Evolutionary conservation across 1,140 invertebrate genomes (phyloP), one percentile per base, ranked within the genome.

Genomic region (Rhopalosiphum maidis): DNA sequence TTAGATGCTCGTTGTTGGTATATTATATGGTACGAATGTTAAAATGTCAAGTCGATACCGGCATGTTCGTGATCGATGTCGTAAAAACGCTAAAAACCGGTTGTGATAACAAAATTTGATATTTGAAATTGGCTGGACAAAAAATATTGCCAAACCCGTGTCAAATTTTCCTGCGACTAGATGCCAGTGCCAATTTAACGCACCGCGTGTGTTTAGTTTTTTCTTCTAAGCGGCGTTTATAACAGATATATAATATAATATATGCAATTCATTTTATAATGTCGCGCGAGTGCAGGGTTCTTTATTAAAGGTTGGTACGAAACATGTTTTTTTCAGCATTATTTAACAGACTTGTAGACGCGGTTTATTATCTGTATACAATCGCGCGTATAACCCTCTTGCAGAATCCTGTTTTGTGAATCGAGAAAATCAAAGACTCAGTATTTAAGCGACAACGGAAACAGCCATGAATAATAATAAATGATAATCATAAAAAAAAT

Each of bases 261-360:
- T 77, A 77, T 77, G 15, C 18, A 68, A 68, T 68, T 68, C n/a
- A 77, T 77, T 77, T 77, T 77, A n/a, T 77, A 77, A 77, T 77
- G 15, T 68, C 60, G 60, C 30, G 30, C n/a, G 60, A 77, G 87
- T 35, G 87, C 48, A 77, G 46, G 5, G 46, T 88, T 88, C 30
- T 23, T 86, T 86, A 86, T 82, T 35, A n/a, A 15, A 88, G n/a
- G 18, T 87, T 30, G 60, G 60, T 68, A 77, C n/a, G 18, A 51
- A 51, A 88, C 87, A 51, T 23, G 87, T 88, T 88, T 88, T 88
- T 88, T 37, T 48, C 43, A 21, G 60, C 15, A 51, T 51, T n/a
- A 88, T 51, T 48, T 88, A 54, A 88, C 87, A 88, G 87, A 88
- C 87, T 88, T 51, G n/a, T n/a, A 35, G 87, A 88, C 87, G 87